Evolutionary conservation across 1,140 invertebrate genomes (phyloP).

Genomic region (Drosophila nikananu): DNA sequence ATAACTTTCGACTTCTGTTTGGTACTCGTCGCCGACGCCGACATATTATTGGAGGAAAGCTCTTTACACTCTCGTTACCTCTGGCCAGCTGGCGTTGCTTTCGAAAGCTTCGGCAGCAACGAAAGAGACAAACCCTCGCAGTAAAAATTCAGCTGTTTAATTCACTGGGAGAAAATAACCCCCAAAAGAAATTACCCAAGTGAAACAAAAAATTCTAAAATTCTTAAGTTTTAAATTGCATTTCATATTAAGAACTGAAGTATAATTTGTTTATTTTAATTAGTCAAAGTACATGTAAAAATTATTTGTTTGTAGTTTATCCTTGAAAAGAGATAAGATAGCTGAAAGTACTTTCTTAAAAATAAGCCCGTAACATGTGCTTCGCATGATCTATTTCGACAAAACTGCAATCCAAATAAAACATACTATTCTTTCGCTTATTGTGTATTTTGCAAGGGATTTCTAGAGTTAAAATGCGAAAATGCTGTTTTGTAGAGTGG

Average conservation of each 20-base stretch:
- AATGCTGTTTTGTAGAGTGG: slow-evolving; percentile 29
- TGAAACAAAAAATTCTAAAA: background rate
- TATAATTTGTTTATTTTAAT: background rate
- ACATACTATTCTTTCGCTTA: background rate
- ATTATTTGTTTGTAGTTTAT: background rate
- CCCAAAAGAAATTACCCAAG: background rate
- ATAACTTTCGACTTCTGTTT: slow-evolving; percentile 34
- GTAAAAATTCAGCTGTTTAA: slow-evolving; percentile 38
- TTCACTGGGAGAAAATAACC: slow-evolving; percentile 40
- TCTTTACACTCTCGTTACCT: slow-evolving; percentile 13
- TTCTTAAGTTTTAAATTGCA: background rate
- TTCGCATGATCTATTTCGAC: background rate
- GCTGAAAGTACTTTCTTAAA: background rate
- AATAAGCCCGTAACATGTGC: background rate
- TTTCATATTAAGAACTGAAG: background rate
- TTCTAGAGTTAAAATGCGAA: slow-evolving; percentile 33
- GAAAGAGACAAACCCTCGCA: slow-evolving; percentile 7
- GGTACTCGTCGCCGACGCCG: slow-evolving; percentile 11
- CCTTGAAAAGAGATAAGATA: background rate
- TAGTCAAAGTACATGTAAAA: background rate
- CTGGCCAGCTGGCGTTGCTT: background rate
- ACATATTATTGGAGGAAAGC: slow-evolving; percentile 53
- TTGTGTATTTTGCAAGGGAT: slow-evolving; percentile 33
- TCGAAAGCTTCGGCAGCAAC: slow-evolving; percentile 24
- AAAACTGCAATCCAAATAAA: slow-evolving; percentile 6